Conservation (phyloP, 2,888 invertebrate species). For the Machimus rusticus region DNA sequence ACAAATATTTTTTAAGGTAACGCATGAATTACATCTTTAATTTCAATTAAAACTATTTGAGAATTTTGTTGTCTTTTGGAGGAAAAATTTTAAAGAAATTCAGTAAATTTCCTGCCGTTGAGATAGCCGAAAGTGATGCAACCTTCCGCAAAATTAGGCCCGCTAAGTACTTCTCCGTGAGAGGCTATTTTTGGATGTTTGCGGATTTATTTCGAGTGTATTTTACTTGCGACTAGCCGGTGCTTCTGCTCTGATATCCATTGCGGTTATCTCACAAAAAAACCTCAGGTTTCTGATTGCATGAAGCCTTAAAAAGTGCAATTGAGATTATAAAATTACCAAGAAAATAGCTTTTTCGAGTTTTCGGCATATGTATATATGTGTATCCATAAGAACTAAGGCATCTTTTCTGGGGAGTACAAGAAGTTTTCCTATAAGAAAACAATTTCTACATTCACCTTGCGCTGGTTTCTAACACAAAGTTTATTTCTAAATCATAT, state of each 20-base stretch:
- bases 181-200: neutral
- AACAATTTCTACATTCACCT: too few species aligned
- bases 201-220: neutral
- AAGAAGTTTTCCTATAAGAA: too few species aligned
- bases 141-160: neutral
- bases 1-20: neutral
- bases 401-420: too few species aligned
- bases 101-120: neutral
- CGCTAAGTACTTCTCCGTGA: neutral
- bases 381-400: too few species aligned
- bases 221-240: neutral
- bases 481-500: too few species aligned
- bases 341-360: too few species aligned
- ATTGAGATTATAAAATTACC: too few species aligned
- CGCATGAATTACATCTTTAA: neutral
- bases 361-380: too few species aligned
- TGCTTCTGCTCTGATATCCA: neutral
- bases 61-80: neutral
- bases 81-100: neutral
- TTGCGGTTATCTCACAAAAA: neutral
- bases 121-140: neutral
- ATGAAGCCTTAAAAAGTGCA: neutral
- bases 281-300: neutral
- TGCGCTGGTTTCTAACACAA: too few species aligned
- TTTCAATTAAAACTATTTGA: neutral